phyloP scores from a whole-genome alignment of 1,140 invertebrate species.

The Orius laevigatus region DNA sequence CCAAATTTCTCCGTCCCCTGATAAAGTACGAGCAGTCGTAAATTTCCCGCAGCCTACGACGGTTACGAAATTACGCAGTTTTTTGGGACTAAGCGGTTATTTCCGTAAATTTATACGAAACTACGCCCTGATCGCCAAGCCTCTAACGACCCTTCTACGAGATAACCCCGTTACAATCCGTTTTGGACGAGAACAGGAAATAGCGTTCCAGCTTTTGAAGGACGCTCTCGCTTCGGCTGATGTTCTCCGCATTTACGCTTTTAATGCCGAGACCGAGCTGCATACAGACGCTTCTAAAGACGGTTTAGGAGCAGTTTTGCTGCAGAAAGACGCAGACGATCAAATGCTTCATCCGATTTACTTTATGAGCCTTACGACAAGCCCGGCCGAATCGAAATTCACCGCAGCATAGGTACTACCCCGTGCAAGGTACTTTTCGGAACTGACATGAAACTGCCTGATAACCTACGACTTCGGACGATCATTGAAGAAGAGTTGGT shows the following conservation, averaged over 20 bases:
- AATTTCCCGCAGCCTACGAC: slow-evolving; percentile 10
- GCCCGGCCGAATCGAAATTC: neutral
- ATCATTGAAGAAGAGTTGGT: too few species aligned
- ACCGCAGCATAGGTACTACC: too few species aligned
- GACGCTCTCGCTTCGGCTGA: slow-evolving; percentile 18
- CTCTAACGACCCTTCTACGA: slow-evolving; percentile 21
- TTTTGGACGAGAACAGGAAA: slow-evolving; percentile 10
- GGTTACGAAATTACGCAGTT: slow-evolving; percentile 23
- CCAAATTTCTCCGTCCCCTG: neutral
- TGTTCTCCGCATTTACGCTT: slow-evolving; percentile 23
- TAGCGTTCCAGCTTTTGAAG: slow-evolving; percentile 21
- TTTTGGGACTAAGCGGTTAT: slow-evolving; percentile 24
- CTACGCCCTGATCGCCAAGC: slow-evolving; percentile 20
- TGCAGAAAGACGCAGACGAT: slow-evolving; percentile 18
- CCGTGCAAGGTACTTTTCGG: too few species aligned
- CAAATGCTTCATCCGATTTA: neutral
- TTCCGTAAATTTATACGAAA: slow-evolving; percentile 26
- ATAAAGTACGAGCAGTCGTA: neutral
- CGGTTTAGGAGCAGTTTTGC: slow-evolving; percentile 23
- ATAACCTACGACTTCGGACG: too few species aligned
- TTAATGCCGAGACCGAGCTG: slow-evolving; percentile 21
- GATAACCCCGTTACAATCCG: neutral
- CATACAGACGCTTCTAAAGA: slow-evolving; percentile 23
- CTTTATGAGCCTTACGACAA: neutral
- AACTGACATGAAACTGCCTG: too few species aligned